A percentile compares a stretch with the other conserved stretches of the same genome.
phyloP scores from a whole-genome alignment of 2,888 invertebrate genomes.

The Drosophila prolongata region DNA sequence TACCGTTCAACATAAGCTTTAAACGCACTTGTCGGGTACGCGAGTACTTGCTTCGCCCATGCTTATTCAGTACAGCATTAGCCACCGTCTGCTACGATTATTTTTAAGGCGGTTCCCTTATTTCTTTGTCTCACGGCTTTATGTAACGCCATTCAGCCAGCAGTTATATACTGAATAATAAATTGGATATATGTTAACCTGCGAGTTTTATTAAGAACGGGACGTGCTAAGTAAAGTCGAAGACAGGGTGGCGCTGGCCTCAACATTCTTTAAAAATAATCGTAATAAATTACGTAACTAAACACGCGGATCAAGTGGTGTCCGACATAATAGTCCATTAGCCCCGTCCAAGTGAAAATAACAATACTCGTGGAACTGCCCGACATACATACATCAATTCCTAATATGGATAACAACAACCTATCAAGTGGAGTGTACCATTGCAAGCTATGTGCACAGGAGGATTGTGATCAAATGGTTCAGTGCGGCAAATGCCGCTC shows the following conservation, averaged over 20 bases:
- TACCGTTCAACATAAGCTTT: too few species aligned
- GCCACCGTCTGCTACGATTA: background rate
- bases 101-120: slow-evolving; percentile 1
- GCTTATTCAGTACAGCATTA: background rate
- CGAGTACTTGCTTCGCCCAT: background rate
- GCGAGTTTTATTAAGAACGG: background rate
- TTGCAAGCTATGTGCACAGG: background rate
- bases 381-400: too few species aligned
- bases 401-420: too few species aligned
- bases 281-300: too few species aligned
- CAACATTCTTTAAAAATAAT: too few species aligned
- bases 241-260: background rate
- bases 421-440: background rate
- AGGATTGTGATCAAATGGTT: background rate
- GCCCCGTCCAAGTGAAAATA: too few species aligned
- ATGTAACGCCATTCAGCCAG: background rate
- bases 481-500: background rate
- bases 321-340: too few species aligned
- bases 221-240: background rate
- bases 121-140: background rate
- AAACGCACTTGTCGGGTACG: background rate
- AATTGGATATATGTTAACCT: background rate
- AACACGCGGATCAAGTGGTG: too few species aligned
- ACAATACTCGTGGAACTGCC: too few species aligned
- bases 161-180: background rate